Conservation (phyloP, 2,113 vertebrate species). For the Morone chrysops region DNA sequence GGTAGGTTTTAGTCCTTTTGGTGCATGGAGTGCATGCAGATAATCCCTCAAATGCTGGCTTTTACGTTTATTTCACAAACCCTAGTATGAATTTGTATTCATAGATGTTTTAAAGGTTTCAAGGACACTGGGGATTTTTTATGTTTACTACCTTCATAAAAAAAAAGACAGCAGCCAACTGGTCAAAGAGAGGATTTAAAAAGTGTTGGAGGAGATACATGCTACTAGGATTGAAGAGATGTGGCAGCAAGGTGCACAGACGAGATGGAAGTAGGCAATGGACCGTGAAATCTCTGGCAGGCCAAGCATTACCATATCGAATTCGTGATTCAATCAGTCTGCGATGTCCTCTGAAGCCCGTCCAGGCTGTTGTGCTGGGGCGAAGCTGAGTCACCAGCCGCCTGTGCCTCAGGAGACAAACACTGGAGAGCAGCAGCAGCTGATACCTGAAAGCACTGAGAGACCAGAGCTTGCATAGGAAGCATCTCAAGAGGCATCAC, state of each 20-base stretch:
- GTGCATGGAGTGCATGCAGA: background rate
- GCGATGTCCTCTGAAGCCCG: slow-evolving; percentile 50
- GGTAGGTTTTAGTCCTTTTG: background rate
- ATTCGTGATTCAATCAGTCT: slow-evolving; percentile 69
- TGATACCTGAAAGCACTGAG: slow-evolving; percentile 30
- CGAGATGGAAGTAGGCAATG: slow-evolving; percentile 54
- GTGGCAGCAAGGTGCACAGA: slow-evolving; percentile 51
- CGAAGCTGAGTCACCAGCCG: slow-evolving; percentile 50
- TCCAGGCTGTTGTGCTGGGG: slow-evolving; percentile 29
- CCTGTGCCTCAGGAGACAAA: slow-evolving; percentile 25
- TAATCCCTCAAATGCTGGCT: background rate
- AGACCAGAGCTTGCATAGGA: slow-evolving; percentile 6
- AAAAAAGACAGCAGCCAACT: slow-evolving; percentile 22
- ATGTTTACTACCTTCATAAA: slow-evolving; percentile 17
- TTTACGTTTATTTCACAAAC: slow-evolving; percentile 23
- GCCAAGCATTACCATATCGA: slow-evolving; percentile 48
- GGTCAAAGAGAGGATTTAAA: slow-evolving; percentile 42
- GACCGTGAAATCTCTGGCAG: slow-evolving; percentile 58
- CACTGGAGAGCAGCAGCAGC: slow-evolving; percentile 36
- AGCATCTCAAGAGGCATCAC: slow-evolving; percentile 44
- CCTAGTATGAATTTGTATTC: slow-evolving; percentile 6
- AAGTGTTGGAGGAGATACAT: background rate
- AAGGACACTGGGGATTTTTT: slow-evolving; percentile 26
- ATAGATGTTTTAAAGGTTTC: slow-evolving; percentile 29
- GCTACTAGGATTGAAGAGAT: slow-evolving; percentile 16